These are phyloP conservation scores for Larimichthys crocea DNA, from an alignment of 2,113 vertebrate genomes.

Conservation along the genomic window DNA sequence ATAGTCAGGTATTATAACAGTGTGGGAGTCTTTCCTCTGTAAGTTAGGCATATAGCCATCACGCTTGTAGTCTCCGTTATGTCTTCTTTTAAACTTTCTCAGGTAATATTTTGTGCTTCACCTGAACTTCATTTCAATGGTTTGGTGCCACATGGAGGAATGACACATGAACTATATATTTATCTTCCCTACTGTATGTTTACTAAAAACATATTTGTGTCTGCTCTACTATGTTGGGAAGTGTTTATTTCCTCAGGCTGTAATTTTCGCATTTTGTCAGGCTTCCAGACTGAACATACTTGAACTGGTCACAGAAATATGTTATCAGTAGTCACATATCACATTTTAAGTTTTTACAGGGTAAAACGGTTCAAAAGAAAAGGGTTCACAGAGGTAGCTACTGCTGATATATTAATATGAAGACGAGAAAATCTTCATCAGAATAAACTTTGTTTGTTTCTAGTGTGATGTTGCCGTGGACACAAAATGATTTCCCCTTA, in stretches of 20 bases:
- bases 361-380: not conserved
- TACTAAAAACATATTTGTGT: not conserved
- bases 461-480: not conserved
- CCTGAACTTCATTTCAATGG: constrained; percentile 11
- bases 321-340: too few species aligned
- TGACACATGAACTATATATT: not conserved
- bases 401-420: not conserved
- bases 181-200: not conserved
- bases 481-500: not conserved
- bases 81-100: not conserved
- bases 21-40: constrained; percentile 12
- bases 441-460: not conserved
- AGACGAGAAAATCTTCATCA: not conserved
- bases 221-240: not conserved
- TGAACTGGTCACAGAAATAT: not conserved
- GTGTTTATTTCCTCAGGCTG: not conserved
- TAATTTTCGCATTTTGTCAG: not conserved
- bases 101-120: not conserved
- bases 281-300: not conserved
- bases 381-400: too few species aligned
- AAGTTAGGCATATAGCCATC: constrained; percentile 1
- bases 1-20: constrained; percentile 27
- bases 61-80: not conserved
- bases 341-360: not conserved
- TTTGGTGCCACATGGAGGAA: not conserved